A percentile compares a stretch with the other conserved stretches of the same genome.
These are phyloP conservation scores for Microctonus brassicae DNA, from an alignment of 2,888 invertebrate genomes.

Conservation along the genomic window DNA sequence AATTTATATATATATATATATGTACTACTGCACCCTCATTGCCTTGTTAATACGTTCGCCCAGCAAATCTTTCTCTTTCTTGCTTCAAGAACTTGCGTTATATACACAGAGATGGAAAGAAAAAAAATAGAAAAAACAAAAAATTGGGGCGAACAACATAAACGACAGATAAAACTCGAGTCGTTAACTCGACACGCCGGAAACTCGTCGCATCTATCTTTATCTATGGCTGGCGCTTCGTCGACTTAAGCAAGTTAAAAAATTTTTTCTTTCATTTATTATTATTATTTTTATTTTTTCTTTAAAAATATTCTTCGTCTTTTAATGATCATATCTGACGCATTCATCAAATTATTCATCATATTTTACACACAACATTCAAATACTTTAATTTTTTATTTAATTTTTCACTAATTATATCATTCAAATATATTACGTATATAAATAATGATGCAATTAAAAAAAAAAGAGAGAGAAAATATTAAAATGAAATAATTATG, in stretches of 20 bases:
- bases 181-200: slow-evolving; percentile 68
- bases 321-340: background rate
- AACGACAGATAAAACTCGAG: slow-evolving; percentile 60
- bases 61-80: slow-evolving; percentile 31
- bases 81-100: slow-evolving; percentile 8
- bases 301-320: background rate
- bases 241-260: slow-evolving; percentile 8
- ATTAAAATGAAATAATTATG: no score
- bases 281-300: background rate
- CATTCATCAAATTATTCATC: background rate
- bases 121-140: background rate
- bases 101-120: background rate
- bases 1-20: no score
- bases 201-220: slow-evolving; percentile 65
- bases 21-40: no score
- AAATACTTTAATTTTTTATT: background rate
- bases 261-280: slow-evolving; percentile 2
- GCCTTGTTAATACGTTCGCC: slow-evolving; percentile 35
- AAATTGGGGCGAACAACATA: background rate
- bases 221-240: slow-evolving; percentile 53
- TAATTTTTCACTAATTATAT: background rate
- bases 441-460: no score
- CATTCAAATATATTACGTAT: no score
- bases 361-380: background rate
- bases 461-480: no score